Evolutionary conservation across 1,140 invertebrate genomes (phyloP).

Genomic region (Pogonognathellus flavescens): DNA sequence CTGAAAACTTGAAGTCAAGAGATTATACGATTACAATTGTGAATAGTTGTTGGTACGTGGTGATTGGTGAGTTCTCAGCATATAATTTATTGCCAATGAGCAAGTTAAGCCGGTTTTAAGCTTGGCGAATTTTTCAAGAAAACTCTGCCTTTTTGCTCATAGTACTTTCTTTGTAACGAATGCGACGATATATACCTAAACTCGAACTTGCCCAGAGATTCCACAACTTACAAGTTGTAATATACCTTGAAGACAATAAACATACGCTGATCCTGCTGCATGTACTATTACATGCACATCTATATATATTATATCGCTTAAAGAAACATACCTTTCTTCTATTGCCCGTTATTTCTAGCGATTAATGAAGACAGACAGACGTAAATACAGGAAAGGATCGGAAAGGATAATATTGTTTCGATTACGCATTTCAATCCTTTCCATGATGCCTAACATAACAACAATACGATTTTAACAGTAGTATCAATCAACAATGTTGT

Average conservation of each 20-base stretch:
- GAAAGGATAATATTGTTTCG: too few relatives aligned
- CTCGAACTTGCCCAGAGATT: neutral
- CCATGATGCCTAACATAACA: too few relatives aligned
- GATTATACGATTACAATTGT: constrained; percentile 40
- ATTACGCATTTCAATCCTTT: too few relatives aligned
- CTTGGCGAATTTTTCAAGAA: constrained; percentile 43
- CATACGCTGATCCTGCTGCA: neutral
- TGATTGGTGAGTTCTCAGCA: constrained; percentile 37
- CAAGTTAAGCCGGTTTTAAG: constrained; percentile 54
- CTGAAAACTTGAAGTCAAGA: constrained; percentile 40
- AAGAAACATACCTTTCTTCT: too few relatives aligned
- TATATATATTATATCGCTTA: too few relatives aligned
- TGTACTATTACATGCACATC: too few relatives aligned
- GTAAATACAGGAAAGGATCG: too few relatives aligned
- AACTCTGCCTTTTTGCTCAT: constrained; percentile 10
- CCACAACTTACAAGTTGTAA: neutral
- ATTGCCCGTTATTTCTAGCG: too few relatives aligned
- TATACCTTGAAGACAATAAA: neutral
- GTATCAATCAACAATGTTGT: too few relatives aligned
- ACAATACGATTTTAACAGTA: too few relatives aligned
- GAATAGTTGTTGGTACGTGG: constrained; percentile 50
- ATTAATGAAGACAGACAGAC: too few relatives aligned
- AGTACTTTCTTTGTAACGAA: constrained; percentile 30
- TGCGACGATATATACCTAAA: neutral
- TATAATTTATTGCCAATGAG: constrained; percentile 52